phyloP scores from a whole-genome alignment of 2,797 vertebrate genomes.

The Hypotaenidia okinawae region DNA sequence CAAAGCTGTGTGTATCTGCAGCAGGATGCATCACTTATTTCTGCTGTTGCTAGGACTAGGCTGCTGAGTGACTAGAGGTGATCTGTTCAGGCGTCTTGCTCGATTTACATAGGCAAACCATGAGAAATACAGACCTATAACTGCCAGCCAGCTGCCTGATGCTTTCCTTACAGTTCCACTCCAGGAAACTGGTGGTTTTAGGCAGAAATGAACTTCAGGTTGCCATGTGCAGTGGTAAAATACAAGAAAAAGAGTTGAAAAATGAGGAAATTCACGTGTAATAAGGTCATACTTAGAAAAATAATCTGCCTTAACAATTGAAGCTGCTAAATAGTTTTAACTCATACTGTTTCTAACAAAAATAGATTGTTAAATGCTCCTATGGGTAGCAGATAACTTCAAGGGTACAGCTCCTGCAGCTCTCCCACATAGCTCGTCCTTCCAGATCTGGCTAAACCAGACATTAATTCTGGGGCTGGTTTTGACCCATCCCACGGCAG shows the following conservation, averaged over 20 bases:
- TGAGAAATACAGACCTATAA: not conserved
- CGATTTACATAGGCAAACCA: not conserved
- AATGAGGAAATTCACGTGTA: not conserved
- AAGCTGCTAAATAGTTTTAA: not conserved
- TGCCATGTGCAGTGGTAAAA: not conserved
- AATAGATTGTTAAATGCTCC: not conserved
- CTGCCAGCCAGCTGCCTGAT: not conserved
- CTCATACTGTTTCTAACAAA: not conserved
- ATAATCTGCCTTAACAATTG: not conserved
- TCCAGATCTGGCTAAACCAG: not conserved
- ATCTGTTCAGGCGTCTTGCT: not conserved
- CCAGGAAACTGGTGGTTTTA: not conserved
- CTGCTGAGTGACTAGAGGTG: not conserved
- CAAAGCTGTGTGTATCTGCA: not conserved
- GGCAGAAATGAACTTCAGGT: not conserved
- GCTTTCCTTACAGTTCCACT: not conserved
- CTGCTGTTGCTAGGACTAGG: not conserved
- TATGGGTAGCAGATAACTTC: not conserved
- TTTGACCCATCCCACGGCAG: not conserved
- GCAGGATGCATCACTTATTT: not conserved
- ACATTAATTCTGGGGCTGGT: not conserved
- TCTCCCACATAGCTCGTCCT: not conserved
- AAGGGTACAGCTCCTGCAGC: not conserved
- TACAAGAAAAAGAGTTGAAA: not conserved
- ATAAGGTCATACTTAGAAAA: not conserved